Conservation (phyloP, 2,888 invertebrate species). For the Mesorhabditis sp. region DNA sequence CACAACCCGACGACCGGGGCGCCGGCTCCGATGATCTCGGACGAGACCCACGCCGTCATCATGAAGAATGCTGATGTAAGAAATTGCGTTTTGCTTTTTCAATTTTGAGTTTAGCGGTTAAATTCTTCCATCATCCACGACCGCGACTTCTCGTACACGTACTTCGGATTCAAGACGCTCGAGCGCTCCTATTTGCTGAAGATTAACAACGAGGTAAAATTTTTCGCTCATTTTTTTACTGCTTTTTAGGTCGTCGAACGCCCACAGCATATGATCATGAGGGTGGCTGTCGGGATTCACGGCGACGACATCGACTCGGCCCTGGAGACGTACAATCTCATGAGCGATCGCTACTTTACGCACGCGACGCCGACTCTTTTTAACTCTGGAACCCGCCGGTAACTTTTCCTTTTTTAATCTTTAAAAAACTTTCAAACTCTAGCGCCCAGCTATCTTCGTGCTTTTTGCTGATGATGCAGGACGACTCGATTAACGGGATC, state of each 20-base stretch:
- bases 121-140: conserved; percentile 95
- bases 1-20: conserved; percentile 72
- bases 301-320: conserved; percentile 85
- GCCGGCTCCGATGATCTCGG: conserved; percentile 79
- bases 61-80: conserved; percentile 76
- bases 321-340: conserved; percentile 88
- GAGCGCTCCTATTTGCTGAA: conserved; percentile 90
- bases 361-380: conserved; percentile 97
- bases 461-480: conserved; percentile 86
- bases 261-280: conserved; percentile 97
- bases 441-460: conserved; percentile 89
- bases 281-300: conserved; percentile 93
- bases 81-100: conserved; percentile 9
- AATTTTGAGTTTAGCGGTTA: conserved; percentile 63
- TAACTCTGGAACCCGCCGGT: conserved; percentile 78
- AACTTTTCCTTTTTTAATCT: background rate
- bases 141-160: conserved; percentile 91
- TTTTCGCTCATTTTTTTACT: background rate
- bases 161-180: conserved; percentile 97
- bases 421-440: conserved; percentile 3
- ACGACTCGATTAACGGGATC: conserved; percentile 69
- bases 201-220: conserved; percentile 73
- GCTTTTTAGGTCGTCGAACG: conserved; percentile 76
- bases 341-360: conserved; percentile 91
- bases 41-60: conserved; percentile 76